Percentiles rank a stretch among this genome's conserved stretches.
Evolutionary conservation across 2,888 invertebrate species (phyloP).

Genomic region (Seladonia tumulorum): DNA sequence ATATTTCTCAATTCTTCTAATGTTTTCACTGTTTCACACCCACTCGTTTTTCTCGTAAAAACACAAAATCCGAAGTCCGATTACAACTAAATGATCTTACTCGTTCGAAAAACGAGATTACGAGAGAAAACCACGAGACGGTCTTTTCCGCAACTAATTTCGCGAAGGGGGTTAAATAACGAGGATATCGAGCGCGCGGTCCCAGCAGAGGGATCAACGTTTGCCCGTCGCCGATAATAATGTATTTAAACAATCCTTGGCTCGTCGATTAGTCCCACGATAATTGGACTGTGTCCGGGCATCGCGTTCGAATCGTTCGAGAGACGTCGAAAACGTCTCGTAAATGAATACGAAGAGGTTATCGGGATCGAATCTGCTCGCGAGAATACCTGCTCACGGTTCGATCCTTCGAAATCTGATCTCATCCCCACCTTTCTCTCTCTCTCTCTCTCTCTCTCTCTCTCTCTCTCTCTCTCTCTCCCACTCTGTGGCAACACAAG

Average conservation of each 20-base stretch:
- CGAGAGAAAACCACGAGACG: background rate
- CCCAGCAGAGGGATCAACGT: background rate
- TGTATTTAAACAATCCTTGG: background rate
- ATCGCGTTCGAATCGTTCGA: background rate
- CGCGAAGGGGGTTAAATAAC: background rate
- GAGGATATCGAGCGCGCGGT: background rate
- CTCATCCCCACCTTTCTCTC: background rate
- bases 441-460: background rate
- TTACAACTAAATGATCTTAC: background rate
- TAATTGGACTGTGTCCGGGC: background rate
- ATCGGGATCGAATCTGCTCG: background rate
- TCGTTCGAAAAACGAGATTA: background rate
- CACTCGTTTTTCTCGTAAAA: too few relatives aligned
- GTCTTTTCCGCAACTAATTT: background rate
- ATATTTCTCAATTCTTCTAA: too few relatives aligned
- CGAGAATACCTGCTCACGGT: slow-evolving; percentile 2
- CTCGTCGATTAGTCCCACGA: background rate
- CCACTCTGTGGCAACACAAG: slow-evolving; percentile 36
- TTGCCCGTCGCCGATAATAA: background rate
- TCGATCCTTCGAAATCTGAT: slow-evolving; percentile 65
- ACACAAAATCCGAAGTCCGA: background rate
- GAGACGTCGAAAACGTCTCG: background rate
- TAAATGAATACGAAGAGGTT: slow-evolving; percentile 7
- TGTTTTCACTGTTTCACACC: too few relatives aligned
- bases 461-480: background rate